Evolutionary conservation across 2,888 invertebrate species (phyloP).

Genomic region (Microctonus hyperodae): DNA sequence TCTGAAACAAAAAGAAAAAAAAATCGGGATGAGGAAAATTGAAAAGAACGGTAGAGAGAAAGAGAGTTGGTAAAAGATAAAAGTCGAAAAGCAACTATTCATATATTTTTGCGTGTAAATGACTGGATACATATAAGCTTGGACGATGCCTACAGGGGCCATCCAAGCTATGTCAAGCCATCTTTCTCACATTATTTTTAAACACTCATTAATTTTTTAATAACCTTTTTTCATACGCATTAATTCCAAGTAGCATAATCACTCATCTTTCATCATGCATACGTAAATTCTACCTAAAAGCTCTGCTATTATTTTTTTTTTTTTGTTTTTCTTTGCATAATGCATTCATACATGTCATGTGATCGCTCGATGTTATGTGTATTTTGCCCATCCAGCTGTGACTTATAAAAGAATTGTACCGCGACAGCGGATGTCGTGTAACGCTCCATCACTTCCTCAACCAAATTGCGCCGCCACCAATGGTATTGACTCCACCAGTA

Average conservation of each 20-base stretch:
- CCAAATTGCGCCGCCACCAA: conserved; percentile 32
- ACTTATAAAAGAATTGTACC: conserved; percentile 78
- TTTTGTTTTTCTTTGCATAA: conserved; percentile 29
- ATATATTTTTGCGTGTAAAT: conserved; percentile 14
- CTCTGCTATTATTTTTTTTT: neutral
- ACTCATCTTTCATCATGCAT: no score
- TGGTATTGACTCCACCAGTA: conserved; percentile 29
- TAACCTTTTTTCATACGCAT: no score
- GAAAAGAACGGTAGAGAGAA: conserved; percentile 18
- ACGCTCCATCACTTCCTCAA: conserved; percentile 39
- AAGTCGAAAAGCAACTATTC: conserved; percentile 18
- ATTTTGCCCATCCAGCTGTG: conserved; percentile 71
- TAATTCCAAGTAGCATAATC: no score
- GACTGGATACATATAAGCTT: neutral
- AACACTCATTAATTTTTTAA: conserved; percentile 17
- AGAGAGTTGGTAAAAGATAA: conserved; percentile 32
- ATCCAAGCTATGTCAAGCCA: conserved; percentile 8
- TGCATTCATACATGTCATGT: conserved; percentile 29
- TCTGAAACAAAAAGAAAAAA: conserved; percentile 27
- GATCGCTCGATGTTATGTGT: conserved; percentile 36
- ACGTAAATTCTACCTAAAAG: conserved; percentile 17
- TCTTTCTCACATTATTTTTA: conserved; percentile 8
- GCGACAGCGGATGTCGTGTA: conserved; percentile 52
- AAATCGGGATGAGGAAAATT: conserved; percentile 13
- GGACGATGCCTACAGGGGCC: conserved; percentile 20